Conservation (phyloP, 2,113 vertebrate genomes). For the Triplophysa dalaica region DNA sequence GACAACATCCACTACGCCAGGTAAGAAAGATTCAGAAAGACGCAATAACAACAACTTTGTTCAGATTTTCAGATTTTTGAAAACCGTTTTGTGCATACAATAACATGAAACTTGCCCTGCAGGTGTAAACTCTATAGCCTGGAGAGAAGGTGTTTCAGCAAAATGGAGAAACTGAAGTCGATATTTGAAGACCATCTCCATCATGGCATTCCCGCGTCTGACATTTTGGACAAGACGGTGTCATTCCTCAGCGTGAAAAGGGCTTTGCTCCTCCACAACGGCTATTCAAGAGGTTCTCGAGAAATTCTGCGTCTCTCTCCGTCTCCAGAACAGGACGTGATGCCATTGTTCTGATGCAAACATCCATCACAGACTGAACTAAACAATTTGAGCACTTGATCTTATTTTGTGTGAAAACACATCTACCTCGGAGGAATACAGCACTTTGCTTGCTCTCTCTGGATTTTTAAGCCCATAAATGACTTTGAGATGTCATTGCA, state of each 20-base stretch:
- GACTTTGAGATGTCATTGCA: neutral
- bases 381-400: conserved; percentile 9
- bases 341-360: conserved; percentile 61
- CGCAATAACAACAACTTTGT: neutral
- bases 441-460: conserved; percentile 34
- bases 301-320: conserved; percentile 72
- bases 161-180: conserved; percentile 71
- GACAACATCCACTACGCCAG: conserved; percentile 70
- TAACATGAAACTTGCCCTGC: conserved; percentile 9
- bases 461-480: neutral
- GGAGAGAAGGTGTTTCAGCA: conserved; percentile 70
- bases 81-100: neutral
- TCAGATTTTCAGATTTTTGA: neutral
- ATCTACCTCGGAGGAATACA: conserved; percentile 29
- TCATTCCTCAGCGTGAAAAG: conserved; percentile 73
- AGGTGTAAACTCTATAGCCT: conserved; percentile 73
- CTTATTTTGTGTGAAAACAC: conserved; percentile 33
- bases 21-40: conserved; percentile 49
- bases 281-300: conserved; percentile 72
- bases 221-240: conserved; percentile 74
- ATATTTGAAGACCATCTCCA: conserved; percentile 69
- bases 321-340: conserved; percentile 64
- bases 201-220: conserved; percentile 64
- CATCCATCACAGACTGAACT: neutral
- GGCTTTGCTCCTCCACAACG: conserved; percentile 66